These are phyloP conservation scores for Drepanosiphum platanoidis DNA, from an alignment of 2,888 invertebrate species.

Conservation along the genomic window DNA sequence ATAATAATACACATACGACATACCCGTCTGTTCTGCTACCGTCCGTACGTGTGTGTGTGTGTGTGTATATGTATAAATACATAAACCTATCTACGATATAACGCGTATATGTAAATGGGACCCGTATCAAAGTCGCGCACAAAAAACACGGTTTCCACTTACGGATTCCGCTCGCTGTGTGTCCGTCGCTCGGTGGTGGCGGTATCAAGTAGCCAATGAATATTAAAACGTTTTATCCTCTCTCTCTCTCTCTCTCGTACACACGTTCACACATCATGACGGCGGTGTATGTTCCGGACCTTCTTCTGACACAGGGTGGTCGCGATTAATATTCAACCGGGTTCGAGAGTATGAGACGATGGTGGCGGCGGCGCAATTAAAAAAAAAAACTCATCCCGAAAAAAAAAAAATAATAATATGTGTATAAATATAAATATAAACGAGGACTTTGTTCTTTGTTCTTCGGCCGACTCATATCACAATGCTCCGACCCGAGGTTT, in stretches of 20 bases:
- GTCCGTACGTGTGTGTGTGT: background rate
- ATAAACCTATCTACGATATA: background rate
- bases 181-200: constrained; percentile 17
- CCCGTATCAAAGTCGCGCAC: constrained; percentile 42
- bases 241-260: background rate
- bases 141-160: constrained; percentile 43
- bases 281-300: constrained; percentile 29
- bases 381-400: constrained; percentile 37
- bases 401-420: background rate
- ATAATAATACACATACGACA: background rate
- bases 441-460: no score
- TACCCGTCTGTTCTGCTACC: background rate
- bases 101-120: constrained; percentile 45
- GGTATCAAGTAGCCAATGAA: constrained; percentile 44
- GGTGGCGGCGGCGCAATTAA: constrained; percentile 29
- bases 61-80: background rate
- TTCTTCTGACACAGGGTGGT: constrained; percentile 48
- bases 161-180: constrained; percentile 50
- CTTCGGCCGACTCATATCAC: background rate
- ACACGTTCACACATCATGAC: background rate
- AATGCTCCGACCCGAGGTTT: no score
- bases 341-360: background rate
- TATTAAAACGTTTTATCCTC: constrained; percentile 59
- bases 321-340: constrained; percentile 56
- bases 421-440: no score